These are phyloP conservation scores for Tetropium fuscum DNA, from an alignment of 2,888 invertebrate genomes.

Conservation along the genomic window DNA sequence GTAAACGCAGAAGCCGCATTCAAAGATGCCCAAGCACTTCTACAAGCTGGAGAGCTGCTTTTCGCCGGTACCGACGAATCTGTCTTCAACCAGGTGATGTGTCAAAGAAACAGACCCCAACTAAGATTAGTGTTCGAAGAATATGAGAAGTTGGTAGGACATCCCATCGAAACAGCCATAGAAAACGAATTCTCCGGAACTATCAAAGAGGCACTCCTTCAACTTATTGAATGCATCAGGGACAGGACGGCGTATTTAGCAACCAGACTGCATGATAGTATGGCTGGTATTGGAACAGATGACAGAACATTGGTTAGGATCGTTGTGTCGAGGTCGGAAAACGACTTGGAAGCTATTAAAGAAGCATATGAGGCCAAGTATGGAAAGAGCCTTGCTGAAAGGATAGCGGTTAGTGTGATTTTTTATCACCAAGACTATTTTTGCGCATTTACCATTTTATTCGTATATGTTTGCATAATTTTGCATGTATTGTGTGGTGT, in stretches of 20 bases:
- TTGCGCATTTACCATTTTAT: not conserved
- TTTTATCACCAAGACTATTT: not conserved
- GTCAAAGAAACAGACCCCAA: slow-evolving; percentile 80
- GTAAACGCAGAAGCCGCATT: slow-evolving; percentile 80
- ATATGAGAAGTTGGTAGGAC: slow-evolving; percentile 82
- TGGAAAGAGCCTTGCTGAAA: slow-evolving; percentile 81
- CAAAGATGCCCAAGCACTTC: slow-evolving; percentile 83
- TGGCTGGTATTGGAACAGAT: slow-evolving; percentile 92
- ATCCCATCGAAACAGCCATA: slow-evolving; percentile 82
- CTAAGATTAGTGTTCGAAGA: slow-evolving; percentile 71
- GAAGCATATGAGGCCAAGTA: slow-evolving; percentile 80
- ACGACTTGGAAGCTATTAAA: slow-evolving; percentile 88
- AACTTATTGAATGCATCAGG: slow-evolving; percentile 78
- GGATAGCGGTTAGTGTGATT: slow-evolving; percentile 75
- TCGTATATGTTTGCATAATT: too few relatives aligned
- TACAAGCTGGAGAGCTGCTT: slow-evolving; percentile 79
- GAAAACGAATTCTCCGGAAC: slow-evolving; percentile 85
- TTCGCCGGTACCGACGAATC: slow-evolving; percentile 86
- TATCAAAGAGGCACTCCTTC: slow-evolving; percentile 79
- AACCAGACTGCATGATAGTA: slow-evolving; percentile 84
- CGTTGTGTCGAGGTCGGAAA: slow-evolving; percentile 84
- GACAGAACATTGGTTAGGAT: slow-evolving; percentile 88
- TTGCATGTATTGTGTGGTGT: too few relatives aligned
- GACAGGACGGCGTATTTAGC: slow-evolving; percentile 87
- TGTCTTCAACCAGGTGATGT: slow-evolving; percentile 84